phyloP scores from a whole-genome alignment of 2,113 vertebrate genomes.

The Crypturellus undulatus region DNA sequence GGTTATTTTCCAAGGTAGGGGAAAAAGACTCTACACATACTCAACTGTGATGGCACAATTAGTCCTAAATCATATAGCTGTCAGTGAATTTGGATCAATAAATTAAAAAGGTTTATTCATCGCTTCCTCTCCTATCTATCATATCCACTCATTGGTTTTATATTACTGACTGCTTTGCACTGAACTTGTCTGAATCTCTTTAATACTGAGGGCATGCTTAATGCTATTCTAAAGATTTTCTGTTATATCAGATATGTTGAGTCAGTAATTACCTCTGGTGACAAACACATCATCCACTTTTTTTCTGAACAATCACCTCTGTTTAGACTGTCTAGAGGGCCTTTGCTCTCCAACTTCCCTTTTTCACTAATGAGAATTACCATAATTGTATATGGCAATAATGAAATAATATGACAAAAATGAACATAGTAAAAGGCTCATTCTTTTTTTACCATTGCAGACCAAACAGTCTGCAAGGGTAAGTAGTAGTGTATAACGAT shows the following conservation, averaged over 20 bases:
- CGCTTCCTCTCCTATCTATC: background rate
- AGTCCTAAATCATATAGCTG: background rate
- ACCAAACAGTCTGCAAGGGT: background rate
- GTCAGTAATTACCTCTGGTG: background rate
- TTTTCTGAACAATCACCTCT: background rate
- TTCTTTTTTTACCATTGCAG: background rate
- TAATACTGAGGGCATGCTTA: background rate
- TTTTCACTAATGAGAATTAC: background rate
- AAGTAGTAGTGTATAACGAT: background rate
- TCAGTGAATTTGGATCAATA: background rate
- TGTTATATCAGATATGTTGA: background rate
- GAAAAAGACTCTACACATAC: background rate
- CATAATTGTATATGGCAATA: background rate
- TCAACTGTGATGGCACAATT: background rate
- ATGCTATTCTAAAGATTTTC: background rate
- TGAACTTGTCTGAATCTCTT: background rate
- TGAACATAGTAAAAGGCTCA: accelerated
- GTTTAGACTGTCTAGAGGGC: background rate
- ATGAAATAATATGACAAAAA: background rate
- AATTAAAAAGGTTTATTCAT: background rate
- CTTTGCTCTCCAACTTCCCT: background rate
- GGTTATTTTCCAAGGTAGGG: background rate
- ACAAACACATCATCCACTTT: background rate
- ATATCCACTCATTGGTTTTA: background rate
- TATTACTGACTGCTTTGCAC: background rate